Evolutionary conservation across 2,888 invertebrate species (phyloP).

Genomic region (Parnassius mnemosyne): DNA sequence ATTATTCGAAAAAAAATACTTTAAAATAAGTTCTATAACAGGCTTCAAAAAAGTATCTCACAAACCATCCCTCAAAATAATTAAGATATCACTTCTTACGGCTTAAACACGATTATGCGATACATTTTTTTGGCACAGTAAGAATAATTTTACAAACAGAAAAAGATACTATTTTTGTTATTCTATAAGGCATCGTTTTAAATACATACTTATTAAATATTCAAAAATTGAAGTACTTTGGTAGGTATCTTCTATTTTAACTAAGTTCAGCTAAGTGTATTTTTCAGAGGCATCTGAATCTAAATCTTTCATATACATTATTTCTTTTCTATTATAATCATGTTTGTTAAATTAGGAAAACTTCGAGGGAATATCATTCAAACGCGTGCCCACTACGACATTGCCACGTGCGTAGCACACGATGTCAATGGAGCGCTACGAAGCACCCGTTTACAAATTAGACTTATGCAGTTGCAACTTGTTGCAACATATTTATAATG

Average conservation of each 20-base stretch:
- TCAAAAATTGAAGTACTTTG: no score
- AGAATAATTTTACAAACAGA: no score
- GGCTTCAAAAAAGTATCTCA: no score
- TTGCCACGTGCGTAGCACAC: conserved; percentile 62
- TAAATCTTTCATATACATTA: conserved; percentile 1
- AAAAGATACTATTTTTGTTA: no score
- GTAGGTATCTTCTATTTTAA: no score
- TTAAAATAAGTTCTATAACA: no score
- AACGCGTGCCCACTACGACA: conserved; percentile 44
- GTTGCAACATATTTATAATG: conserved; percentile 41
- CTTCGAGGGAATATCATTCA: conserved; percentile 47
- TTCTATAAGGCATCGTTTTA: no score
- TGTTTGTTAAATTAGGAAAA: conserved; percentile 26
- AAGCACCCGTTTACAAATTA: conserved; percentile 61
- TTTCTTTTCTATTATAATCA: conserved; percentile 12
- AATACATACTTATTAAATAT: no score
- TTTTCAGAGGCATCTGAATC: background rate
- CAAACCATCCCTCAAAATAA: no score
- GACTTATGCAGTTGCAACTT: conserved; percentile 61
- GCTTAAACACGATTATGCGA: no score
- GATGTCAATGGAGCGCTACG: conserved; percentile 61
- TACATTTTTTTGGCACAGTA: no score
- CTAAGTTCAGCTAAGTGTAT: background rate
- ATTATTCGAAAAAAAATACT: background rate
- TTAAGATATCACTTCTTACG: no score